phyloP scores from a whole-genome alignment of 2,888 invertebrate genomes.

The Lepeophtheirus nordmannii region DNA sequence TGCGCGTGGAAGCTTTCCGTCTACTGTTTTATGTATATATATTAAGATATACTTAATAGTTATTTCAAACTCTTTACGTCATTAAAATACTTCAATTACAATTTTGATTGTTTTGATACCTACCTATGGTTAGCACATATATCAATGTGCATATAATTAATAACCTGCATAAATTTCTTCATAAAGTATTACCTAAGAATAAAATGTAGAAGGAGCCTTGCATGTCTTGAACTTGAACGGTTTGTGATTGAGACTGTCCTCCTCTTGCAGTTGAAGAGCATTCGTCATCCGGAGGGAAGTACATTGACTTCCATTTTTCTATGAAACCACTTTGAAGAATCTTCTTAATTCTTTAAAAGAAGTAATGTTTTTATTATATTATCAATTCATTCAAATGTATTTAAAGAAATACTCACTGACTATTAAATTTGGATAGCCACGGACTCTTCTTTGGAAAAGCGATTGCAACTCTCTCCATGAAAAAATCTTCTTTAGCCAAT shows the following conservation, averaged over 20 bases:
- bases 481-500: conserved; percentile 41
- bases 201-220: conserved; percentile 78
- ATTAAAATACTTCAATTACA: too few relatives aligned
- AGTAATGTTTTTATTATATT: background rate
- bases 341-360: conserved; percentile 48
- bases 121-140: too few relatives aligned
- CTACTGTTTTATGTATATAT: too few relatives aligned
- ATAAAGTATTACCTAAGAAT: conserved; percentile 46
- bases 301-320: conserved; percentile 60
- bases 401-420: conserved; percentile 45
- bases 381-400: conserved; percentile 27
- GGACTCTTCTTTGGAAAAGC: conserved; percentile 58
- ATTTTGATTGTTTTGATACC: too few relatives aligned
- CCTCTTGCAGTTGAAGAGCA: conserved; percentile 41
- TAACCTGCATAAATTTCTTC: too few relatives aligned
- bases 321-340: conserved; percentile 72
- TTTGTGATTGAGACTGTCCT: conserved; percentile 54
- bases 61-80: too few relatives aligned
- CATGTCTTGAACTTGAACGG: conserved; percentile 76
- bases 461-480: conserved; percentile 43
- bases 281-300: conserved; percentile 58
- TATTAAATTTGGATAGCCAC: conserved; percentile 56
- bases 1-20: too few relatives aligned
- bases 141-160: too few relatives aligned
- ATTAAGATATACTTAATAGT: too few relatives aligned